Conservation (phyloP, 2,888 invertebrate species). For the Chymomyza procnemis region DNA sequence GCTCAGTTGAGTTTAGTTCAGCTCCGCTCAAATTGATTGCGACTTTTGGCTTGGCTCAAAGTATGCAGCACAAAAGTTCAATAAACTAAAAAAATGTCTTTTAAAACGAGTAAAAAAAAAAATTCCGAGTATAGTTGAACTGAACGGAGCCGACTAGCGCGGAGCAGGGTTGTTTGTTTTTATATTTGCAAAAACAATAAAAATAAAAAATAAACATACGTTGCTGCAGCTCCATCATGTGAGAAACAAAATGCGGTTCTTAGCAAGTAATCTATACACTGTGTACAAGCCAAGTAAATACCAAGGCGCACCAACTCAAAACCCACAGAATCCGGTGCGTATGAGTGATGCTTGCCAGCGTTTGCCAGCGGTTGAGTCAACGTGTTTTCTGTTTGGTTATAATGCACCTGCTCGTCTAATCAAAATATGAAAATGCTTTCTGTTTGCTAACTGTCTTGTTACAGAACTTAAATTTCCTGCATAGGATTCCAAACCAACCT, state of each 20-base stretch:
- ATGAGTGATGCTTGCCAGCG: slow-evolving; percentile 33
- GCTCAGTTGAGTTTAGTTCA: slow-evolving; percentile 6
- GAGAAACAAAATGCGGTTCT: slow-evolving; percentile 55
- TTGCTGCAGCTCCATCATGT: slow-evolving; percentile 17
- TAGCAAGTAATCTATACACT: slow-evolving; percentile 43
- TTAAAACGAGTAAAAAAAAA: slow-evolving; percentile 53
- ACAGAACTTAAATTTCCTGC: slow-evolving; percentile 30
- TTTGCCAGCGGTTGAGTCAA: slow-evolving; percentile 16
- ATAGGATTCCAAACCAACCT: slow-evolving; percentile 23
- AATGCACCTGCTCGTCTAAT: not conserved
- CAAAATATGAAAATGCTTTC: not conserved
- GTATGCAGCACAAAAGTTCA: slow-evolving; percentile 68
- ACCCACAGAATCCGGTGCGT: slow-evolving; percentile 22
- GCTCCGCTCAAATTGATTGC: not conserved
- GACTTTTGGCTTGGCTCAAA: slow-evolving; percentile 38
- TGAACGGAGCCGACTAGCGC: slow-evolving; percentile 15
- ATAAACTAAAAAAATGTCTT: slow-evolving; percentile 68
- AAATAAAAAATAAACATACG: not conserved
- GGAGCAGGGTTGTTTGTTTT: not conserved
- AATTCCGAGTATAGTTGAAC: slow-evolving; percentile 23
- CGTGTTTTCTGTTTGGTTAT: slow-evolving; percentile 17
- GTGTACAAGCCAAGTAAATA: not conserved
- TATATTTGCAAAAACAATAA: not conserved
- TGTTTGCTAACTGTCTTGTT: slow-evolving; percentile 5
- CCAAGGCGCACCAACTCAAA: slow-evolving; percentile 6